Conservation (phyloP, 53 echinoderm and acorn worm genomes). For the Temnopleurus reevesii region DNA sequence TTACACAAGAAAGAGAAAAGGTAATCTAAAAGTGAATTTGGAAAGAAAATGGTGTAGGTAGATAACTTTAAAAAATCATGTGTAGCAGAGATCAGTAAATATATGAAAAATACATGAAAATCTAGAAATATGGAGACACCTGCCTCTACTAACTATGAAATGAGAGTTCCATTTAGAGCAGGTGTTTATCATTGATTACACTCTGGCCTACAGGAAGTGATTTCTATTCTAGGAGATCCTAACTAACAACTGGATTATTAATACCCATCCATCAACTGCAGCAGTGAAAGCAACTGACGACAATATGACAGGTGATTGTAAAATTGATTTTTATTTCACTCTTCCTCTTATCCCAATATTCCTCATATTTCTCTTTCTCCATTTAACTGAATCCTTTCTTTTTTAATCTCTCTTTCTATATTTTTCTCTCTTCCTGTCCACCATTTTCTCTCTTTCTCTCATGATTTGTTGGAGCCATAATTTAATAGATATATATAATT, state of each 20-base stretch:
- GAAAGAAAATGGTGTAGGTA: background rate
- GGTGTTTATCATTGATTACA: slow-evolving; percentile 11
- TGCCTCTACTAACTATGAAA: too few species aligned
- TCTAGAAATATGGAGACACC: too few species aligned
- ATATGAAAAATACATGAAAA: too few species aligned
- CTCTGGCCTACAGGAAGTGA: slow-evolving; percentile 27
- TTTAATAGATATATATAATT: too few species aligned
- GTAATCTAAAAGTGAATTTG: background rate
- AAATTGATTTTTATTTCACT: background rate
- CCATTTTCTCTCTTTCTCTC: background rate
- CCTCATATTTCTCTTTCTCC: background rate
- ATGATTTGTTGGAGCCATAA: too few species aligned
- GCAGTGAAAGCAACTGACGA: background rate
- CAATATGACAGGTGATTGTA: slow-evolving; percentile 13
- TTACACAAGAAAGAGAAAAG: background rate
- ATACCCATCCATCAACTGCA: background rate
- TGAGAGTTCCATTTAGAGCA: background rate
- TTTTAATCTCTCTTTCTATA: background rate
- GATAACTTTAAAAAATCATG: too few species aligned
- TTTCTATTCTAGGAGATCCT: background rate
- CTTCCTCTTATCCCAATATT: background rate
- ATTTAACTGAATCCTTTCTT: background rate
- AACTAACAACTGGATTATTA: background rate
- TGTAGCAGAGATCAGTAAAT: too few species aligned
- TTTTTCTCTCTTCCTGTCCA: background rate